phyloP scores from a whole-genome alignment of 2,888 invertebrate genomes.

The Drosophila mercatorum region DNA sequence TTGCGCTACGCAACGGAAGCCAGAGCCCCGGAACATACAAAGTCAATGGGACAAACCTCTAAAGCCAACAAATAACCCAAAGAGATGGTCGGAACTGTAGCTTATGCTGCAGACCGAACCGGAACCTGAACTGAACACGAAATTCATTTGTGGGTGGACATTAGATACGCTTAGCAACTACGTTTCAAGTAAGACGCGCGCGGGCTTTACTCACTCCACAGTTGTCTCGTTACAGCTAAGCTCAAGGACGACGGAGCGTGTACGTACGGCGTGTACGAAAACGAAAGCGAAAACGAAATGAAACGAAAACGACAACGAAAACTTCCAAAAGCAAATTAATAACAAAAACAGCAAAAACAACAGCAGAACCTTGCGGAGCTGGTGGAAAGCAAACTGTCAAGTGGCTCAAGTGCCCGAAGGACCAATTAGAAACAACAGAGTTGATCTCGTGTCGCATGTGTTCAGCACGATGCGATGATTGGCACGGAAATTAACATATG shows the following conservation, averaged over 20 bases:
- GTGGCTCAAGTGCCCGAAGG: constrained; percentile 37
- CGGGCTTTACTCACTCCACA: constrained; percentile 18
- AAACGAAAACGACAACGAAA: constrained; percentile 51
- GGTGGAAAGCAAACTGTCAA: constrained; percentile 33
- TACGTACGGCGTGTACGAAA: not conserved
- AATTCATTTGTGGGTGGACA: constrained; percentile 37
- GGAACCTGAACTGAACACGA: constrained; percentile 53
- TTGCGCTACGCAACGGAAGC: constrained; percentile 16
- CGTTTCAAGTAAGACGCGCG: constrained; percentile 57
- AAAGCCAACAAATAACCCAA: constrained; percentile 57
- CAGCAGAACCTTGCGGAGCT: constrained; percentile 3
- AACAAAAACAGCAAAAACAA: constrained; percentile 54
- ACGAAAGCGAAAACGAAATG: constrained; percentile 37
- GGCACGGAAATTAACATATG: no score
- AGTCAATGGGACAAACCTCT: constrained; percentile 64
- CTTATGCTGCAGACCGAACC: constrained; percentile 28
- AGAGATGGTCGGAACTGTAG: constrained; percentile 45
- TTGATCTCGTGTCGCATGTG: not conserved
- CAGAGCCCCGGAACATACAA: constrained; percentile 25
- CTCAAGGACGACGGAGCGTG: constrained; percentile 1
- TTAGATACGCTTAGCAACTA: constrained; percentile 59
- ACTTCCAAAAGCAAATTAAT: constrained; percentile 74
- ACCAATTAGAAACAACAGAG: constrained; percentile 59
- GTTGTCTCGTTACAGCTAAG: no score
- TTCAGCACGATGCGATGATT: not conserved